These are phyloP conservation scores for Oxystoma pomonae DNA, from an alignment of 2,888 invertebrate genomes.

Conservation along the genomic window DNA sequence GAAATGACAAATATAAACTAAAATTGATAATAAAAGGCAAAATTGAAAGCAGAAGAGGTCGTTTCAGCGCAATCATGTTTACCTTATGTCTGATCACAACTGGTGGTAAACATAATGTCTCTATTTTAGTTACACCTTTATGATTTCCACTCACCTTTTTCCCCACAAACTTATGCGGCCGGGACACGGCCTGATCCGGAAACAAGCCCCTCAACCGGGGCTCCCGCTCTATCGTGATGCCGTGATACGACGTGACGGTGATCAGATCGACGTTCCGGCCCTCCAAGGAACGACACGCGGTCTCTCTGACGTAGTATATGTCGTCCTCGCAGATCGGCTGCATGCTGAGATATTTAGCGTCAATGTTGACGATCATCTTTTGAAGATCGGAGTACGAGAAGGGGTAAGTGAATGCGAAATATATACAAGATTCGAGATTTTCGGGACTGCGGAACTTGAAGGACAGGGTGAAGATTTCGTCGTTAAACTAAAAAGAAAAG, in stretches of 20 bases:
- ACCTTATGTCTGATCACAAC: too few relatives aligned
- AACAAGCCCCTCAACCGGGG: constrained; percentile 68
- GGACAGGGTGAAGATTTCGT: constrained; percentile 69
- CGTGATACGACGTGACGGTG: constrained; percentile 78
- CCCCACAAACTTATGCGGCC: constrained; percentile 70
- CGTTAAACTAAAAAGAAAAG: constrained; percentile 57
- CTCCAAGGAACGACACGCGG: constrained; percentile 74
- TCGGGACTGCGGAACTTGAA: constrained; percentile 70
- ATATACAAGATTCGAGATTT: constrained; percentile 67
- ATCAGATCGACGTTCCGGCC: constrained; percentile 73
- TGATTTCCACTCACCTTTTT: constrained; percentile 64
- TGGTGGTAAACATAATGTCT: too few relatives aligned
- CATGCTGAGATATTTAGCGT: constrained; percentile 55
- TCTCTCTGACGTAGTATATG: constrained; percentile 82
- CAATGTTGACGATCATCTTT: constrained; percentile 65
- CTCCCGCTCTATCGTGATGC: constrained; percentile 68
- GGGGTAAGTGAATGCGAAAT: constrained; percentile 90
- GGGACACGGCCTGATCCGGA: constrained; percentile 60
- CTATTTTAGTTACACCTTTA: too few relatives aligned
- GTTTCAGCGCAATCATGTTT: too few relatives aligned
- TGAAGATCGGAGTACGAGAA: constrained; percentile 82
- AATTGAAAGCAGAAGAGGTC: too few relatives aligned
- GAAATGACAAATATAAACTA: too few relatives aligned
- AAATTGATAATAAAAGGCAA: too few relatives aligned
- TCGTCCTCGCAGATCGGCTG: constrained; percentile 52